Conservation (phyloP, 2,888 invertebrate species). For the Lasioglossum malachurum region DNA sequence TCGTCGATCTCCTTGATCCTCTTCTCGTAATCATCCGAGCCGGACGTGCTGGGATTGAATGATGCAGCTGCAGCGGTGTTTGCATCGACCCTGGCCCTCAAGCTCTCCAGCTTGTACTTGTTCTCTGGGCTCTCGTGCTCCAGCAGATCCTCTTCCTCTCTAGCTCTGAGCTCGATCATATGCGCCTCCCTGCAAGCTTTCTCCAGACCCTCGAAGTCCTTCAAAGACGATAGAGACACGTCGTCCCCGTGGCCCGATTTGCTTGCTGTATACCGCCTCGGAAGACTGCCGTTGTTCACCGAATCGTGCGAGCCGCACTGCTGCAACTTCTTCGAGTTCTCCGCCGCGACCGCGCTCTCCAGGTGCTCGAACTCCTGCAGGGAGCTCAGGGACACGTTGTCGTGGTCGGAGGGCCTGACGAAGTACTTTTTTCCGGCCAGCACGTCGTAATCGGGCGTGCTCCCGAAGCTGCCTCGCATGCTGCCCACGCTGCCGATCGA, state of each 20-base stretch:
- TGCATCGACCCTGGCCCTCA: constrained; percentile 71
- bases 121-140: constrained; percentile 88
- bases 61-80: constrained; percentile 83
- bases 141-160: constrained; percentile 93
- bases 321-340: constrained; percentile 88
- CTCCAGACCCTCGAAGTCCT: constrained; percentile 97
- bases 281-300: constrained; percentile 92
- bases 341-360: constrained; percentile 93
- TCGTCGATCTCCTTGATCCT: constrained; percentile 90
- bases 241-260: constrained; percentile 93
- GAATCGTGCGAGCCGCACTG: constrained; percentile 93
- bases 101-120: constrained; percentile 86
- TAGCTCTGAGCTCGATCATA: constrained; percentile 92
- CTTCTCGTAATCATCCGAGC: constrained; percentile 88
- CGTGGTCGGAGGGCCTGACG: constrained; percentile 93
- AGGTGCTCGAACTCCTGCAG: constrained; percentile 97
- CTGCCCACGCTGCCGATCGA: constrained; percentile 92
- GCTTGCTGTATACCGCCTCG: constrained; percentile 89
- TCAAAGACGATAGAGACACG: constrained; percentile 93
- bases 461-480: constrained; percentile 95
- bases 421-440: constrained; percentile 93
- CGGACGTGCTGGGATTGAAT: constrained; percentile 84
- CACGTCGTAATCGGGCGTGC: constrained; percentile 96
- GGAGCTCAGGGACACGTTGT: constrained; percentile 96
- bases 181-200: constrained; percentile 94